Evolutionary conservation across 2,797 vertebrate species (phyloP).

Genomic region (Morelia viridis): DNA sequence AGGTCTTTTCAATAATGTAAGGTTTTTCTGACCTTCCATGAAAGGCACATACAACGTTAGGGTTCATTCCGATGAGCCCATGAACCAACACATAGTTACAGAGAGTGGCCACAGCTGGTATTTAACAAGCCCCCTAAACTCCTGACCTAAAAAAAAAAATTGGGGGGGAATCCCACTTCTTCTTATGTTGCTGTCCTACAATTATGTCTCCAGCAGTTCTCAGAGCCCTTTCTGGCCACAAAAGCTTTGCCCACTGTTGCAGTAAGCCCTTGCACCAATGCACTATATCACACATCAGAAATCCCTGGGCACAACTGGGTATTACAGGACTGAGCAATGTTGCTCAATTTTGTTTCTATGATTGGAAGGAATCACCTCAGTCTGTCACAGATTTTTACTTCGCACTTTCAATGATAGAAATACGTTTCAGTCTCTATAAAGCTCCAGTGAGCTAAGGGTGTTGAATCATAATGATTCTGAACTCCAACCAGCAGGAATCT

Average conservation of each 20-base stretch:
- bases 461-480: slow-evolving; percentile 45
- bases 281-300: neutral
- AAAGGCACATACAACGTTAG: too few species aligned
- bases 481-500: slow-evolving; percentile 24
- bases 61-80: too few species aligned
- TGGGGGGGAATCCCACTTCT: neutral
- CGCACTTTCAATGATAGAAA: slow-evolving; percentile 37
- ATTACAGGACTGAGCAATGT: neutral
- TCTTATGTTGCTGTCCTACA: neutral
- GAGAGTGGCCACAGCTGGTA: neutral
- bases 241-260: neutral
- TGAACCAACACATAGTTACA: too few species aligned
- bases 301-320: neutral
- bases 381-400: slow-evolving; percentile 40
- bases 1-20: neutral
- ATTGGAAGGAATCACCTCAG: neutral
- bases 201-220: neutral
- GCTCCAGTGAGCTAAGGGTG: slow-evolving; percentile 36
- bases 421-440: slow-evolving; percentile 35
- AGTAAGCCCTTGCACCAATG: slow-evolving; percentile 27
- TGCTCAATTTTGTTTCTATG: slow-evolving; percentile 33
- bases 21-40: neutral
- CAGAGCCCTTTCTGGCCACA: neutral
- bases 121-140: neutral
- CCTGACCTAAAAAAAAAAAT: neutral